Conservation (phyloP, 2,113 vertebrate species). For the Melanotaenia duboulayi region DNA sequence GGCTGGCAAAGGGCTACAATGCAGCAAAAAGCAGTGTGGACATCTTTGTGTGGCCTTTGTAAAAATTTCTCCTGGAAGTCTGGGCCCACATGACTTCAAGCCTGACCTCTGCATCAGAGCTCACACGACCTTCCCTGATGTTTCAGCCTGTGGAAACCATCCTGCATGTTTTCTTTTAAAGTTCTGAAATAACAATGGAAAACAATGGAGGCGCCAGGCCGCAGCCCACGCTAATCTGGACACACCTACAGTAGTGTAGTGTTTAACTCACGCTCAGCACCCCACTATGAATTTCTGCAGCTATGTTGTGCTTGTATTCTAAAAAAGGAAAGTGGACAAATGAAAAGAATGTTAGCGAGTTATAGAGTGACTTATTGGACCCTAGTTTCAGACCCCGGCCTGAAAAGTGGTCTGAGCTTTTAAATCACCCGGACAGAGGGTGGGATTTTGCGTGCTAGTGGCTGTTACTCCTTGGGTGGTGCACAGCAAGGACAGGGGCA, state of each 20-base stretch:
- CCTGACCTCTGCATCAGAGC: conserved; percentile 47
- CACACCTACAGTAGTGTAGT: conserved; percentile 60
- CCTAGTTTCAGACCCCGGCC: conserved; percentile 40
- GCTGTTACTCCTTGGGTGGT: conserved; percentile 71
- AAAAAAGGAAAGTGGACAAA: conserved; percentile 31
- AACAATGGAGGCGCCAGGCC: conserved; percentile 73
- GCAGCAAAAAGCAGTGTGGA: conserved; percentile 40
- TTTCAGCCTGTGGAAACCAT: conserved; percentile 63
- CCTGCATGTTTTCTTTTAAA: conserved; percentile 37
- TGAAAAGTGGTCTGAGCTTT: conserved; percentile 36
- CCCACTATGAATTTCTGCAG: conserved; percentile 31
- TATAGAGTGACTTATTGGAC: conserved; percentile 60
- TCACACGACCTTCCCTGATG: conserved; percentile 45
- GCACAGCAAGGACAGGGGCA: conserved; percentile 51
- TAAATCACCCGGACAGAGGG: conserved; percentile 60
- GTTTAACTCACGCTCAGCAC: conserved; percentile 38
- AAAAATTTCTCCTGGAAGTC: conserved; percentile 48
- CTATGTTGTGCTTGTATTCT: conserved; percentile 23
- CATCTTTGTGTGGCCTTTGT: conserved; percentile 54
- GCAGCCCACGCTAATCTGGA: conserved; percentile 59
- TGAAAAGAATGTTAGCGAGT: conserved; percentile 46
- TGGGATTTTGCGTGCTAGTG: conserved; percentile 54
- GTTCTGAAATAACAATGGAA: conserved; percentile 68
- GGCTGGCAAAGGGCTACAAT: conserved; percentile 55
- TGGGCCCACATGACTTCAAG: conserved; percentile 41